Evolutionary conservation across 2,888 invertebrate genomes (phyloP).

Genomic region (Aspidiotus rigidus): DNA sequence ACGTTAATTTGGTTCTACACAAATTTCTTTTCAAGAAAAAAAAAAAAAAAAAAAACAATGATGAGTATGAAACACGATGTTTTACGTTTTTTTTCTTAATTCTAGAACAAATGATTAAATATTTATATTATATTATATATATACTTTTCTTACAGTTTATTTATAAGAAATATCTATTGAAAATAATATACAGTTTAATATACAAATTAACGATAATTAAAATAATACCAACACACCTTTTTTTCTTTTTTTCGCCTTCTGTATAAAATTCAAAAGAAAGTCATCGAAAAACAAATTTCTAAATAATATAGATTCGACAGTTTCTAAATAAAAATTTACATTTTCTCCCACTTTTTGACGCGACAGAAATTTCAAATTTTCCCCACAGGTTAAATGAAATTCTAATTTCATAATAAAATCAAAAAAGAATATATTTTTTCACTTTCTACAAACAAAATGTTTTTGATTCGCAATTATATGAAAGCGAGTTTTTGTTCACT

Average conservation of each 20-base stretch:
- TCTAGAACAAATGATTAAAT: too few species aligned
- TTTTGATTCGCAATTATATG: background rate
- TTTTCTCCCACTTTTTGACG: slow-evolving; percentile 13
- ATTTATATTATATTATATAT: slow-evolving; percentile 3
- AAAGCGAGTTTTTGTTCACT: background rate
- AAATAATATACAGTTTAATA: slow-evolving; percentile 24
- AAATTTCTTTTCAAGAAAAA: too few species aligned
- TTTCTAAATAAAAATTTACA: slow-evolving; percentile 16
- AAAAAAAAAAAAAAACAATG: too few species aligned
- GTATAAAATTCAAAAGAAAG: background rate
- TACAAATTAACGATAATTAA: slow-evolving; percentile 27
- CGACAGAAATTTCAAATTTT: background rate
- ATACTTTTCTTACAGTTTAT: background rate
- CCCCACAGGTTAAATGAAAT: background rate
- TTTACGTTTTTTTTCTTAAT: too few species aligned
- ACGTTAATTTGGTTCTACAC: background rate
- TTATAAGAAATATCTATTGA: background rate
- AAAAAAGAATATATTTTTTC: background rate
- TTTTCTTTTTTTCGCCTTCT: slow-evolving; percentile 18
- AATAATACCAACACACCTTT: slow-evolving; percentile 8
- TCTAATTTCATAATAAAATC: background rate
- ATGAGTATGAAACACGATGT: too few species aligned
- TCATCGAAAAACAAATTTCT: background rate
- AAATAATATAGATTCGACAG: slow-evolving; percentile 16
- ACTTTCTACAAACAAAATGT: background rate